Conservation (phyloP, 2,888 invertebrate genomes). For the Netelia inedita region DNA sequence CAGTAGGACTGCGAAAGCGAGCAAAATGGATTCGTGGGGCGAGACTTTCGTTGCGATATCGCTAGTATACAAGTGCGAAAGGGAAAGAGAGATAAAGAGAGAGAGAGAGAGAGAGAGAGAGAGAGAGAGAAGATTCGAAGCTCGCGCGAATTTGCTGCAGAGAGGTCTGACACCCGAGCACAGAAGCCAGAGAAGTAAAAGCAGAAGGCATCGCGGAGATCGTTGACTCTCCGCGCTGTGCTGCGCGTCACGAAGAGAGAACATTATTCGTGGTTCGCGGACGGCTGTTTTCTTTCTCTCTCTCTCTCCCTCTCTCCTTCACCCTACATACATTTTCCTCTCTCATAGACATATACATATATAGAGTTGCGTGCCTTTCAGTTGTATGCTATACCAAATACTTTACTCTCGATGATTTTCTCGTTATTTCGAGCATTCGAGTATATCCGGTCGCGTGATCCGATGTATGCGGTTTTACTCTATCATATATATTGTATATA, state of each 20-base stretch:
- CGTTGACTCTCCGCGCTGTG: conserved; percentile 66
- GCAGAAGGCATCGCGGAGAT: conserved; percentile 65
- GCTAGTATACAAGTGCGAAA: conserved; percentile 4
- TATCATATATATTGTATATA: neutral
- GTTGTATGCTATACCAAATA: conserved; percentile 47
- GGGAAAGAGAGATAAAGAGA: conserved; percentile 29
- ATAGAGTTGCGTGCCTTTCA: conserved; percentile 30
- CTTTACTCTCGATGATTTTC: conserved; percentile 64
- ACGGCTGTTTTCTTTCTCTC: conserved; percentile 36
- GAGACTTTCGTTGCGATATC: conserved; percentile 41
- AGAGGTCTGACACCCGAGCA: conserved; percentile 60
- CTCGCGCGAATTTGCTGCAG: conserved; percentile 55
- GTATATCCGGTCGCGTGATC: conserved; percentile 67
- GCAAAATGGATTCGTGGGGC: conserved; percentile 50
- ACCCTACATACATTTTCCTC: conserved; percentile 23
- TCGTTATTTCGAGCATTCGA: conserved; percentile 69
- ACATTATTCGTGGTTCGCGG: conserved; percentile 44
- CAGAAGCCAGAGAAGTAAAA: conserved; percentile 62
- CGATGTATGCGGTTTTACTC: conserved; percentile 33
- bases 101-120: conserved; percentile 44
- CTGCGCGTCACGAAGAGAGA: conserved; percentile 53
- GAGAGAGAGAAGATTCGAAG: conserved; percentile 37
- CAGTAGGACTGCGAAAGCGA: conserved; percentile 20
- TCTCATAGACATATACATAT: conserved; percentile 1
- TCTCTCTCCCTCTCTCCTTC: conserved; percentile 50